Evolutionary conservation across 2,888 invertebrate genomes (phyloP).

Genomic region (Digitonthophagus gazella): DNA sequence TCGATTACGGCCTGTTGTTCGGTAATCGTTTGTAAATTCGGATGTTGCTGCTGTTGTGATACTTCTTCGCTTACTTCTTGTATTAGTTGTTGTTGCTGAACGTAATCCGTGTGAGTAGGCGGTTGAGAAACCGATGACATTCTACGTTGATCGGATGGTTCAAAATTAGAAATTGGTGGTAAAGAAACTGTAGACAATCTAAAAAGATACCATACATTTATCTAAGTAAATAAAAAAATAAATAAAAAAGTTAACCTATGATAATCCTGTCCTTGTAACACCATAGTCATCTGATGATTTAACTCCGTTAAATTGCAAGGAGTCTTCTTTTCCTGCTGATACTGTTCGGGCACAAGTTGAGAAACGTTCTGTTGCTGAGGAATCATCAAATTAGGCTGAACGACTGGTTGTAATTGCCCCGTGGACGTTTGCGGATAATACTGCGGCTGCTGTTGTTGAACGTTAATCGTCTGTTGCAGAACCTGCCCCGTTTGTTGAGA

Average conservation of each 20-base stretch:
- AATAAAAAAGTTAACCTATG: not conserved
- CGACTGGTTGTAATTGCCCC: conserved; percentile 3
- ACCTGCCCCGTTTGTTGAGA: conserved; percentile 18
- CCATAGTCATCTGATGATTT: conserved; percentile 43
- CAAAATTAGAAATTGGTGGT: conserved; percentile 43
- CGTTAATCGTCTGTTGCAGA: conserved; percentile 15
- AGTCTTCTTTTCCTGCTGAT: conserved; percentile 32
- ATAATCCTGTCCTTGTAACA: conserved; percentile 40
- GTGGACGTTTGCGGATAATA: conserved; percentile 24
- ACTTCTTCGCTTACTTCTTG: conserved; percentile 26
- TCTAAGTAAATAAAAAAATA: not conserved
- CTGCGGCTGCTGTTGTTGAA: conserved; percentile 21
- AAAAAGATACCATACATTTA: no score
- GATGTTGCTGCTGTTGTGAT: conserved; percentile 33
- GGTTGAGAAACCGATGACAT: conserved; percentile 46
- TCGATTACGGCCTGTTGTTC: conserved; percentile 18
- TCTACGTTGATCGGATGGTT: conserved; percentile 39
- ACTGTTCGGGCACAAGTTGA: conserved; percentile 13
- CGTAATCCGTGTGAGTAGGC: conserved; percentile 40
- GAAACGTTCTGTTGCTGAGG: conserved; percentile 18
- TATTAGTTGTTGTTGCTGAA: conserved; percentile 31
- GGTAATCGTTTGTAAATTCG: conserved; percentile 22
- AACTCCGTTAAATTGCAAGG: conserved; percentile 46
- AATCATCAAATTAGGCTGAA: conserved; percentile 5
- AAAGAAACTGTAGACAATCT: conserved; percentile 43